These are phyloP conservation scores for Neopelma chrysocephalum DNA, from an alignment of 2,797 vertebrate genomes.

Conservation along the genomic window DNA sequence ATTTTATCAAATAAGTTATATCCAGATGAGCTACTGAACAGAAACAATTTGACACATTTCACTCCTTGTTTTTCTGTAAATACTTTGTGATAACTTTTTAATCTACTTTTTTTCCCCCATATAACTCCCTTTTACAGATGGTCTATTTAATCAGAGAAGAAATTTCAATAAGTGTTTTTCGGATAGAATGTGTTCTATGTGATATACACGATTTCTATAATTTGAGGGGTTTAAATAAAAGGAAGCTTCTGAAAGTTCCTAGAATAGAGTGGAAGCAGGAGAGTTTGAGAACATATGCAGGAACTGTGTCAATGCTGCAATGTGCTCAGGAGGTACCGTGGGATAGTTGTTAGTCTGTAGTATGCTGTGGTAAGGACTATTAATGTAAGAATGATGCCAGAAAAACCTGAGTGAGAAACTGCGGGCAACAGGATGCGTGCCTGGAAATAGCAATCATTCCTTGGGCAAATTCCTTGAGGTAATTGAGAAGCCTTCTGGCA, in stretches of 20 bases:
- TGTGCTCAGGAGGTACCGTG: background rate
- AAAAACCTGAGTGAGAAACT: constrained; percentile 38
- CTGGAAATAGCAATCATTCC: constrained; percentile 61
- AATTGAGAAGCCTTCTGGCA: constrained; percentile 28
- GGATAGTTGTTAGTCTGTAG: background rate
- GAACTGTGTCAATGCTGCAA: background rate
- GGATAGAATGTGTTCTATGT: background rate
- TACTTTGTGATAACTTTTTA: background rate
- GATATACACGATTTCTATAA: accelerated
- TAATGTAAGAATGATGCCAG: background rate
- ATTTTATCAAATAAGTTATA: background rate
- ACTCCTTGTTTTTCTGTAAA: background rate
- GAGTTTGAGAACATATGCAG: background rate
- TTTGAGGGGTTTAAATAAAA: background rate
- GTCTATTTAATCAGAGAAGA: background rate
- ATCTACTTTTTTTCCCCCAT: background rate
- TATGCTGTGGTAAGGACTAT: background rate
- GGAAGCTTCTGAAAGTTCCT: background rate
- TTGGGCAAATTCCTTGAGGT: background rate
- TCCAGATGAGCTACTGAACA: background rate
- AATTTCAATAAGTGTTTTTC: background rate
- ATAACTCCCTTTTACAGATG: background rate
- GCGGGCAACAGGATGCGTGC: background rate
- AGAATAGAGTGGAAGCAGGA: background rate
- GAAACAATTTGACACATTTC: background rate